Base-by-base conservation (phyloP, 2,113 vertebrate genomes). In the Melospiza georgiana region DNA sequence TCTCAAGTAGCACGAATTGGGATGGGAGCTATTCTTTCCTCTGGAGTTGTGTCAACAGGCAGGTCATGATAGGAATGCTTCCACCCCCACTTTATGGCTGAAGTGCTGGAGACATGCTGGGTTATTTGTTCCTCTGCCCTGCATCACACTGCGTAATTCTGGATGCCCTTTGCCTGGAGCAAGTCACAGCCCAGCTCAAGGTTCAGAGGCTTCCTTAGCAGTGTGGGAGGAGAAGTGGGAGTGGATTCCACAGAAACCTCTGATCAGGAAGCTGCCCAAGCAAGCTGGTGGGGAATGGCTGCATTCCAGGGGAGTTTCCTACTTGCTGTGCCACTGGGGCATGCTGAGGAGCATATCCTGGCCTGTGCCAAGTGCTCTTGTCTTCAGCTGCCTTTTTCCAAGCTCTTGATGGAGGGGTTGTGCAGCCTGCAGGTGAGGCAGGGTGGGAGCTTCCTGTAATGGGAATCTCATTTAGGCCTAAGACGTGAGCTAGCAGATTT, bases 291-390 rank as follows among this genome's bases (percentile, higher is more conserved):
- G 28, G 62, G 94, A 94, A 97, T 91, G 77, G 89, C 77, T 84
- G 73, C 94, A 94, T 97, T 96, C 96, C 94, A 78, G 54, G 49
- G 80, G 77, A 92, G 84, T 92, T 92, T 92, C 57, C 87, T 71
- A 75, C 90, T 92, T 89, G 61, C 77, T 75, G 41, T 92, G 76
- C 76, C 57, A 87, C 57, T 46, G 41, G 33, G 43, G 28, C 24
- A 15, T 46, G 59, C 67, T 79, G 52, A 16, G 77, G 73, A 92
- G 58, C 5, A 12, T 78, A 87, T 78, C 28, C 37, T 2, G 6
- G 33, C 48, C 37, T 41, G n/a, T 74, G 63, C 80, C 81, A 92
- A 72, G 52, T 27, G 46, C 27, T 58, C n/a, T 31, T 57, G 57
- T 77, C 61, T 94, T 80, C 37, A 87, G 44, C 48, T 89, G 41